phyloP scores from a whole-genome alignment of 2,797 vertebrate species.

The Babyrousa celebensis region DNA sequence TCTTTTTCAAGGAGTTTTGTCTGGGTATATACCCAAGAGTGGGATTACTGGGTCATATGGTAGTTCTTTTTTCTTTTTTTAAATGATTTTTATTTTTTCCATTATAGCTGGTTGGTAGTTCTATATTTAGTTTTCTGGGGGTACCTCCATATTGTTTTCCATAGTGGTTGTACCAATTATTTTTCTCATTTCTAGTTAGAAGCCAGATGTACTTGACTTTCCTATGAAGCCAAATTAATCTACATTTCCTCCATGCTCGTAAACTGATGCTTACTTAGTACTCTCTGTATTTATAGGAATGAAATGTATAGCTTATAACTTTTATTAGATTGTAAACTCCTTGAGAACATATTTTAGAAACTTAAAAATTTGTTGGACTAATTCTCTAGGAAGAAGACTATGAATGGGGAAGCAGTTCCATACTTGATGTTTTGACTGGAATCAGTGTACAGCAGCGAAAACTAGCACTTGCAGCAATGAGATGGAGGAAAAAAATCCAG shows the following conservation, averaged over 20 bases:
- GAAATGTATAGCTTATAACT: slow-evolving; percentile 1
- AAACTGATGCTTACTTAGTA: neutral
- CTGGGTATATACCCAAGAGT: too few relatives aligned
- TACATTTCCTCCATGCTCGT: neutral
- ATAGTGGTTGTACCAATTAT: neutral
- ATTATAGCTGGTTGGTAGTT: too few relatives aligned
- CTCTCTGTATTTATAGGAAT: neutral
- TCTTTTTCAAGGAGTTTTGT: too few relatives aligned
- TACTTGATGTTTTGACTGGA: slow-evolving; percentile 95
- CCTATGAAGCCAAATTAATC: slow-evolving; percentile 27
- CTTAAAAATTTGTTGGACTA: neutral
- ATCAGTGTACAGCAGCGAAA: slow-evolving; percentile 95
- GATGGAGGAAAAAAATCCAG: slow-evolving; percentile 97
- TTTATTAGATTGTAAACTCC: neutral
- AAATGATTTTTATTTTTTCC: too few relatives aligned
- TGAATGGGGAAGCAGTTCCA: slow-evolving; percentile 97
- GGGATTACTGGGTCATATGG: too few relatives aligned
- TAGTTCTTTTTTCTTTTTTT: too few relatives aligned
- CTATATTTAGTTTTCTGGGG: too few relatives aligned
- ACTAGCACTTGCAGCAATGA: slow-evolving; percentile 96
- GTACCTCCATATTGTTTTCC: too few relatives aligned
- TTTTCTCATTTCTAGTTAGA: slow-evolving; percentile 61
- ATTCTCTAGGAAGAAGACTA: slow-evolving; percentile 96
- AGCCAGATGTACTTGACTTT: slow-evolving; percentile 29
- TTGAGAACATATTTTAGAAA: neutral